Conservation (phyloP, 2,888 invertebrate species). For the Geotrupes spiniger region DNA sequence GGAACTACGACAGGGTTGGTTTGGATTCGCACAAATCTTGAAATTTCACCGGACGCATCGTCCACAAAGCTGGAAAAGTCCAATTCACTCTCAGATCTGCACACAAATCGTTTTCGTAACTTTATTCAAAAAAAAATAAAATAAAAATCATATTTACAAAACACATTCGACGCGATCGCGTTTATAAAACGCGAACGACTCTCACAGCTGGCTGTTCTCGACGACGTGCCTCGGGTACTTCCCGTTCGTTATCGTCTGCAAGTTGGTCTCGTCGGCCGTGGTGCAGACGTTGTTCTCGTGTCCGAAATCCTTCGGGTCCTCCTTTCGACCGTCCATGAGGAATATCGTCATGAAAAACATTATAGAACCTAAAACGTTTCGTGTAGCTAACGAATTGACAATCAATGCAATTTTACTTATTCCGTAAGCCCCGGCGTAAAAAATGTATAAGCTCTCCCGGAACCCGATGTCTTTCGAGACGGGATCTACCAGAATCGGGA, state of each 20-base stretch:
- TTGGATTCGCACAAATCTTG: no score
- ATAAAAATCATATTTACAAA: no score
- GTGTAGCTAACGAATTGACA: no score
- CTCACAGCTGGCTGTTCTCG: not conserved
- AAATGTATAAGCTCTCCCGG: constrained; percentile 79
- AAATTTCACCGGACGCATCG: no score
- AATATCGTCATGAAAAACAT: constrained; percentile 79
- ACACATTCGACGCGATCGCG: no score
- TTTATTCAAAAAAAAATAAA: no score
- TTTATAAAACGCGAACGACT: no score
- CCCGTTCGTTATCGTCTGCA: constrained; percentile 4
- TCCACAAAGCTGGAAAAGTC: no score
- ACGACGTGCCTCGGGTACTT: not conserved
- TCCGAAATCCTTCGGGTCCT: constrained; percentile 30
- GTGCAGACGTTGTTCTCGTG: constrained; percentile 46
- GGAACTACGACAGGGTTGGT: no score
- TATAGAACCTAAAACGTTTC: constrained; percentile 77
- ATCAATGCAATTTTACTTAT: constrained; percentile 75
- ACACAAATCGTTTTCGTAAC: no score
- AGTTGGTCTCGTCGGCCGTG: constrained; percentile 40
- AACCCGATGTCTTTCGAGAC: constrained; percentile 79
- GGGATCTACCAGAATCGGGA: constrained; percentile 85
- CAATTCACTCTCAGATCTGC: no score
- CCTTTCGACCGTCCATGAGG: constrained; percentile 66
- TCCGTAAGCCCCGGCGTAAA: constrained; percentile 84